Base-by-base conservation (phyloP, 1,140 invertebrate species). In the Pseudobourletiella spinata region DNA sequence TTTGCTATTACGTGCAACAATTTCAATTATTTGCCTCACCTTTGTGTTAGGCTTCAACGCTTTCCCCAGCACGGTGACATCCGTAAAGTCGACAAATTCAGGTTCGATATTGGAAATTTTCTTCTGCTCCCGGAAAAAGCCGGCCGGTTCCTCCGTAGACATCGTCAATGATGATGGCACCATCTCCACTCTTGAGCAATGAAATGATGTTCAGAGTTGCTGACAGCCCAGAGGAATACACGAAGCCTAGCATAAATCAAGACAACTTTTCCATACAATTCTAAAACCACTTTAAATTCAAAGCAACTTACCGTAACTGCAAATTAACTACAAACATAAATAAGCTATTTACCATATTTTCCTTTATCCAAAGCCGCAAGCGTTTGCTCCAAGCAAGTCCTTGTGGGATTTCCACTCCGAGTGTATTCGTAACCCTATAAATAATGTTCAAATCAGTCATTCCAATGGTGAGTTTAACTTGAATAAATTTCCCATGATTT, bases 381-480 rank as follows among this genome's bases (percentile, higher is more conserved):
- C 71, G 89, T 94, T 65, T 85, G 80, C 77, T 99, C 92, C 50
- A 98, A 78, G 50, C 87, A 86, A 68, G 88, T 84, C 69, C 96
- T 80, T 0, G 91, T 93, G 39, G 96, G 95, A 79, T 99, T 99
- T 18, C 93, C 94, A 76, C 88, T 89, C 73, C 96, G 80, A 1
- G 88, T 85, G 76, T 99, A 99, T 64, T 96, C 92, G 76, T 80
- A 98, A 26, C 86, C 85, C 89, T 95, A 76, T 64, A 65, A 46
- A 61, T 65, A 62, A 55, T n/a, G n/a, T n/a, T n/a, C n/a, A n/a
- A n/a, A n/a, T n/a, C n/a, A n/a, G n/a, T n/a, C n/a, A n/a, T n/a
- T n/a, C n/a, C n/a, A n/a, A n/a, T n/a, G n/a, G n/a, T n/a, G n/a
- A n/a, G n/a, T n/a, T n/a, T n/a, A n/a, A n/a, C n/a, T n/a, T n/a